These are phyloP conservation scores for Psittacula echo DNA, from an alignment of 2,797 vertebrate genomes.

Conservation along the genomic window DNA sequence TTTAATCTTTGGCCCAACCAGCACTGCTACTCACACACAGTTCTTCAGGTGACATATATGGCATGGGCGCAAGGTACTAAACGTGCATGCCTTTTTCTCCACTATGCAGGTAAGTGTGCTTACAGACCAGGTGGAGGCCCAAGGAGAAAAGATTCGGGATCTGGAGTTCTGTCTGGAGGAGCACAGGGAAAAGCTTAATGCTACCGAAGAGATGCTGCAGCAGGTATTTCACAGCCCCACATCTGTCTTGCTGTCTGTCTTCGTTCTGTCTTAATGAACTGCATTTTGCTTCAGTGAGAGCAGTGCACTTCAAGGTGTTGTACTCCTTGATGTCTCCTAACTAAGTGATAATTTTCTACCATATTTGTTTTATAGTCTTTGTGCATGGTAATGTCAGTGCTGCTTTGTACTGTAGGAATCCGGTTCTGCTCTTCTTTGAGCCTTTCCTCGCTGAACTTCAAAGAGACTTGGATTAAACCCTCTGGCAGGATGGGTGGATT, in stretches of 20 bases:
- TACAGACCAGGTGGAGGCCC: constrained; percentile 98
- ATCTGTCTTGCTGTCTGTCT: background rate
- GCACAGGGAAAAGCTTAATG: constrained; percentile 94
- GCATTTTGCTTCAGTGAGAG: background rate
- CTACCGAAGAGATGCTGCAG: constrained; percentile 96
- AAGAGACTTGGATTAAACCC: constrained; percentile 29
- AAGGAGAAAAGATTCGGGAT: constrained; percentile 98
- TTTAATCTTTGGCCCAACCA: background rate
- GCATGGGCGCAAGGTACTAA: background rate
- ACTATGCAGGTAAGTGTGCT: constrained; percentile 91
- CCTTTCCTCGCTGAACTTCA: constrained; percentile 25
- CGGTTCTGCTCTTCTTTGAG: background rate
- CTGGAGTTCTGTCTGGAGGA: constrained; percentile 95
- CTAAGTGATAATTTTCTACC: background rate
- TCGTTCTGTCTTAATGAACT: background rate
- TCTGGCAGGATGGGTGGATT: constrained; percentile 21
- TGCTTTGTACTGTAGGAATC: background rate
- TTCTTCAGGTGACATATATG: background rate
- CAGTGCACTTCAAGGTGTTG: background rate
- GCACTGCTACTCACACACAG: background rate
- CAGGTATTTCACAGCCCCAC: constrained; percentile 80
- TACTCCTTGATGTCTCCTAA: background rate
- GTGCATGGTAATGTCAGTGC: background rate
- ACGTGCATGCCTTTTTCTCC: background rate
- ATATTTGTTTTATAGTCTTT: background rate